A percentile compares a stretch with the other conserved stretches of the same genome.
phyloP scores from a whole-genome alignment of 2,797 vertebrate species.

The Poeciliopsis turneri region DNA sequence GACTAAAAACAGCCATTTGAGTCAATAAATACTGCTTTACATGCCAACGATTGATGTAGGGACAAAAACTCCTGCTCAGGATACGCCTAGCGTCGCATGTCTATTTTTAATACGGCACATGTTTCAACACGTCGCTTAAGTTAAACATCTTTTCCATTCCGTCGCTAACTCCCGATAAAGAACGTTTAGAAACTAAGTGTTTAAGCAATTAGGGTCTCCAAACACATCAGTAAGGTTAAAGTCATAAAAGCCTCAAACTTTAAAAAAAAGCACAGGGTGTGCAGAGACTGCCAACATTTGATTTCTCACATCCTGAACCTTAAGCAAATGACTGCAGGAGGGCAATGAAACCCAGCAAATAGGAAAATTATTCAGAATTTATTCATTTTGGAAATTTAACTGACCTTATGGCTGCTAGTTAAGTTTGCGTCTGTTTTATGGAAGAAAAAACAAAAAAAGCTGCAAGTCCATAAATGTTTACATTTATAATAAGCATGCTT shows the following conservation, averaged over 20 bases:
- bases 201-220: not conserved
- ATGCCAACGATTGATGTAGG: no score
- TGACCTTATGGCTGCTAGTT: not conserved
- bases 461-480: not conserved
- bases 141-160: not conserved
- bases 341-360: not conserved
- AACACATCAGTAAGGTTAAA: not conserved
- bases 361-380: not conserved
- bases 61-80: not conserved
- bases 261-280: not conserved
- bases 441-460: not conserved
- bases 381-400: not conserved
- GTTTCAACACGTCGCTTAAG: not conserved
- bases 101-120: not conserved
- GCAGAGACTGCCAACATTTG: not conserved
- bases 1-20: not conserved
- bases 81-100: not conserved
- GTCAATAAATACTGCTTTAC: not conserved
- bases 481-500: slow-evolving; percentile 3
- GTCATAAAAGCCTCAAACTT: not conserved
- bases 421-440: not conserved
- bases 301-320: not conserved
- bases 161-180: not conserved
- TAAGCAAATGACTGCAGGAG: not conserved
- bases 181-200: not conserved